phyloP scores from a whole-genome alignment of 2,797 vertebrate genomes.

The Poecilia wingei region DNA sequence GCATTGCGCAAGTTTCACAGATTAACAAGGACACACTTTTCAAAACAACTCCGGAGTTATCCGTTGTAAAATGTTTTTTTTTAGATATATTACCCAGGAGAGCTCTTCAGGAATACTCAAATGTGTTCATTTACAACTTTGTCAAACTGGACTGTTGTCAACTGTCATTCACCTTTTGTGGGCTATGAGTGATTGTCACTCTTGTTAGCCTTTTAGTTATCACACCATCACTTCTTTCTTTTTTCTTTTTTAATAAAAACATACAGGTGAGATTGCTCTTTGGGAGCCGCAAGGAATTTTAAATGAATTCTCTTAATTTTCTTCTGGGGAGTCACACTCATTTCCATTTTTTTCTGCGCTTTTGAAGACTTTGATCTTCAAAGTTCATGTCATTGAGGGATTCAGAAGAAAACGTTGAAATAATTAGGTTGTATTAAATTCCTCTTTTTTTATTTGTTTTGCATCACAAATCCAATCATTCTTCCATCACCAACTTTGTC shows the following conservation, averaged over 20 bases:
- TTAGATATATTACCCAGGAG: conserved; percentile 4
- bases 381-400: not conserved
- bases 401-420: not conserved
- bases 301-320: not conserved
- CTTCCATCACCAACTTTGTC: not conserved
- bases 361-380: not conserved
- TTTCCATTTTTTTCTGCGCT: not conserved
- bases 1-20: not conserved
- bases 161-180: not conserved
- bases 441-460: not conserved
- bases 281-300: not conserved
- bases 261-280: not conserved
- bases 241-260: not conserved
- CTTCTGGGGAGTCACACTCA: not conserved
- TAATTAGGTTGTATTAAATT: not conserved
- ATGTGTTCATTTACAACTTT: conserved; percentile 1
- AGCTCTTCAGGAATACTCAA: not conserved
- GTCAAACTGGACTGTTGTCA: not conserved
- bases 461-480: not conserved
- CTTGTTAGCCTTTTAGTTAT: conserved; percentile 7
- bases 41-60: not conserved
- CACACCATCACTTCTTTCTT: not conserved
- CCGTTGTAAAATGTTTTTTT: conserved; percentile 11
- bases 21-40: conserved; percentile 1
- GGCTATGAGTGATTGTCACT: not conserved